phyloP scores from a whole-genome alignment of 2,113 vertebrate species.

The Hippotragus niger region DNA sequence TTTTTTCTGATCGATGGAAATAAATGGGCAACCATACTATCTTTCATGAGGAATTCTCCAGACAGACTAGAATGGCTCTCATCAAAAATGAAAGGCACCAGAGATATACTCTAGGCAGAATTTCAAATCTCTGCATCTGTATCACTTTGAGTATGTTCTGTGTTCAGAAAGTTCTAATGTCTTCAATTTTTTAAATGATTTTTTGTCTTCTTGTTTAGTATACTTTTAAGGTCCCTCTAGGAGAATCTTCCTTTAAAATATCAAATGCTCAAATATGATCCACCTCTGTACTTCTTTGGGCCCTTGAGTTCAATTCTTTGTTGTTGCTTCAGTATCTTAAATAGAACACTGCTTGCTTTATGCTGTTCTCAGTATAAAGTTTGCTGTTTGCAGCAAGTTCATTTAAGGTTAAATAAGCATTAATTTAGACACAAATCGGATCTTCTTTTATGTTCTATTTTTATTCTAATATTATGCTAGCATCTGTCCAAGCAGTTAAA shows the following conservation, averaged over 20 bases:
- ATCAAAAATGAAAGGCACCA: slow-evolving; percentile 63
- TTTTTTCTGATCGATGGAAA: slow-evolving; percentile 24
- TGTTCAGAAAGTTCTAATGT: slow-evolving; percentile 30
- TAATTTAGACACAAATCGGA: background rate
- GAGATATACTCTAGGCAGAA: background rate
- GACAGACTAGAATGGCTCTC: slow-evolving; percentile 37
- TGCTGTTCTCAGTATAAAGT: background rate
- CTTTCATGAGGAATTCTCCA: slow-evolving; percentile 27
- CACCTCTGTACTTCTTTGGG: background rate
- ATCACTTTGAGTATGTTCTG: background rate
- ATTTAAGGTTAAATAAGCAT: background rate
- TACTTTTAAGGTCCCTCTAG: background rate
- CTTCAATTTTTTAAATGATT: slow-evolving; percentile 35
- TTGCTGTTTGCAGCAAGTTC: background rate
- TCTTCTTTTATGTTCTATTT: background rate
- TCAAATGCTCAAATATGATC: background rate
- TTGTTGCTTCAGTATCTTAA: background rate
- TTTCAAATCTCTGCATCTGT: background rate
- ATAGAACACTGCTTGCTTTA: background rate
- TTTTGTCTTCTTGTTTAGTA: background rate
- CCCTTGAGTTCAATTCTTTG: background rate
- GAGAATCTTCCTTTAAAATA: slow-evolving; percentile 9
- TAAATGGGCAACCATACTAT: background rate
- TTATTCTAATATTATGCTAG: background rate
- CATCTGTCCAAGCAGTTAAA: background rate